Base-by-base conservation (phyloP, 2,888 invertebrate genomes). In the Epirrhoe tristata region DNA sequence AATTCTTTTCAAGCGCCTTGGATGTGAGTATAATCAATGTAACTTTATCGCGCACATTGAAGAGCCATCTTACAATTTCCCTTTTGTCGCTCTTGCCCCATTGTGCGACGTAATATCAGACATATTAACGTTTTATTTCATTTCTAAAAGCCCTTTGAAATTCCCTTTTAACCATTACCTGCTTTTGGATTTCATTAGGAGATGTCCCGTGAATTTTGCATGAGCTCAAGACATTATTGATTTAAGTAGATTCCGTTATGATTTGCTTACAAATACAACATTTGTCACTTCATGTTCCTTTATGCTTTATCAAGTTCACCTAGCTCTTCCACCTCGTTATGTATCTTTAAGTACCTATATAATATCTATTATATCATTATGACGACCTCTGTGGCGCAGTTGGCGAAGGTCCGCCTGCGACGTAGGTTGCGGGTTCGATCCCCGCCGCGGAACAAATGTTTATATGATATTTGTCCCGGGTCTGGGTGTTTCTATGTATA, bases 61-160 rank as follows among this genome's bases (percentile, higher is more conserved):
- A 79, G 81, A 88, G 83, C 82, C 84, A 78, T 87, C 85, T 85
- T 80, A 83, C 82, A 85, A 81, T 83, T 83, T 86, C 84, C 83
- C 85, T 90, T 63, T 91, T 90, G 89, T 89, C 83, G 79, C 80
- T 72, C 57, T 51, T 67, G 65, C 83, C 82, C 89, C 74, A 89
- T 90, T 92, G 89, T 90, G 73, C 82, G 80, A 81, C 77, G 84
- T 87, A 83, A 87, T 86, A 81, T 84, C 85, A 84, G 78, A 79
- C 87, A 85, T 90, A 90, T 87, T 89, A 87, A 84, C 87, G 82
- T 91, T 88, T 91, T 88, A 89, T 91, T 89, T 89, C 87, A 82
- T 89, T 86, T 88, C 86, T 81, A 76, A 74, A 77, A 76, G 78
- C 78, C 77, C 77, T 86, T 84, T 85, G 81, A 87, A 85, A 89